Evolutionary conservation across 1,140 invertebrate genomes (phyloP).

Genomic region (Neodiprion fabricii): DNA sequence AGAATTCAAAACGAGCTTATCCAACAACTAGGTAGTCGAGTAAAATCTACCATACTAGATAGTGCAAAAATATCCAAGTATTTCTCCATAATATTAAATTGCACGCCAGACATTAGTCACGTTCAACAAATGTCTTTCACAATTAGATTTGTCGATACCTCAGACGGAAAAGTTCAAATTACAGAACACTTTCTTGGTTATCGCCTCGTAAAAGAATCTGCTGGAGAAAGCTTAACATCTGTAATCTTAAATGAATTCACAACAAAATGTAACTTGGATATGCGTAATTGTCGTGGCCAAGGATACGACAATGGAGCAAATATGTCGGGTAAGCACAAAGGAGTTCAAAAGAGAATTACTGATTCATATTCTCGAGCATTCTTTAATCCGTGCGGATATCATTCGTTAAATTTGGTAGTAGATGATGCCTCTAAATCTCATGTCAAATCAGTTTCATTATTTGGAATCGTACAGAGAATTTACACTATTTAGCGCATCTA

Average conservation of each 20-base stretch:
- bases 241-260: conserved; percentile 17
- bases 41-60: conserved; percentile 33
- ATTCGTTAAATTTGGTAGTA: conserved; percentile 37
- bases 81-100: conserved; percentile 41
- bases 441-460: conserved; percentile 25
- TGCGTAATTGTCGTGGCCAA: conserved; percentile 34
- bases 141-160: conserved; percentile 26
- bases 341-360: conserved; percentile 36
- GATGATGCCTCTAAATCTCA: conserved; percentile 30
- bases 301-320: conserved; percentile 41
- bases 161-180: conserved; percentile 20
- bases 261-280: conserved; percentile 19
- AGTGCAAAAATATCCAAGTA: conserved; percentile 36
- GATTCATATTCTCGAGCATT: conserved; percentile 32
- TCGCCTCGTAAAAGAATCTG: conserved; percentile 16
- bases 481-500: conserved; percentile 37
- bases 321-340: conserved; percentile 37
- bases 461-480: conserved; percentile 28
- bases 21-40: conserved; percentile 22
- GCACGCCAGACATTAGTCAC: conserved; percentile 40
- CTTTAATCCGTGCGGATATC: conserved; percentile 35
- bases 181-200: conserved; percentile 30
- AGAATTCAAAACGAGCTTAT: conserved; percentile 41
- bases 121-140: conserved; percentile 38
- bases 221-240: conserved; percentile 20